These are phyloP conservation scores for Enteromius viviparus DNA, from an alignment of 2,797 vertebrate species.

Conservation along the genomic window DNA sequence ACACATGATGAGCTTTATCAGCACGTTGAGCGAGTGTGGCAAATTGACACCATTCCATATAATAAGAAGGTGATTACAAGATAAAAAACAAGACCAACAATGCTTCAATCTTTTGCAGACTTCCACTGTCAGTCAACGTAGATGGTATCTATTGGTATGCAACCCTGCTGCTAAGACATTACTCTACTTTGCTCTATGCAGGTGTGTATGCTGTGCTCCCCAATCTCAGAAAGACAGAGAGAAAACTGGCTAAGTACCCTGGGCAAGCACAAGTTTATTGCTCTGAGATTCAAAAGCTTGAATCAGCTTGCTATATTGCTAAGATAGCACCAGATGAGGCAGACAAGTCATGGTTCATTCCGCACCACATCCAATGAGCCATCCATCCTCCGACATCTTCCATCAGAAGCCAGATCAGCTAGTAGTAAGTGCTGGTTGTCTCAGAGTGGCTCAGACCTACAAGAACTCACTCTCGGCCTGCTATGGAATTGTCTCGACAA, in stretches of 20 bases:
- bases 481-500: background rate
- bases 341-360: background rate
- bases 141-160: background rate
- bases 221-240: background rate
- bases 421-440: conserved; percentile 15
- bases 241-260: background rate
- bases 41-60: too few relatives aligned
- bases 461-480: conserved; percentile 5
- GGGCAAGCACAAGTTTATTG: background rate
- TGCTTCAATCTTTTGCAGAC: conserved; percentile 37
- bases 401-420: background rate
- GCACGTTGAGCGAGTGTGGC: too few relatives aligned
- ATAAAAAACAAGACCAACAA: too few relatives aligned
- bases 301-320: background rate
- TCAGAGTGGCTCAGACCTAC: background rate
- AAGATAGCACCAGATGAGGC: background rate
- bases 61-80: too few relatives aligned
- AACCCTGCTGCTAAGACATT: background rate
- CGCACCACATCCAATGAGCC: background rate
- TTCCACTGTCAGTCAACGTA: background rate
- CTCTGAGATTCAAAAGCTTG: background rate
- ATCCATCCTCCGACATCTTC: conserved; percentile 1
- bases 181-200: too few relatives aligned
- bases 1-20: too few relatives aligned
- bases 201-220: too few relatives aligned